Evolutionary conservation across 2,113 vertebrate genomes (phyloP), one percentile per base, ranked within the genome.

Genomic region (Sciurus niger): DNA sequence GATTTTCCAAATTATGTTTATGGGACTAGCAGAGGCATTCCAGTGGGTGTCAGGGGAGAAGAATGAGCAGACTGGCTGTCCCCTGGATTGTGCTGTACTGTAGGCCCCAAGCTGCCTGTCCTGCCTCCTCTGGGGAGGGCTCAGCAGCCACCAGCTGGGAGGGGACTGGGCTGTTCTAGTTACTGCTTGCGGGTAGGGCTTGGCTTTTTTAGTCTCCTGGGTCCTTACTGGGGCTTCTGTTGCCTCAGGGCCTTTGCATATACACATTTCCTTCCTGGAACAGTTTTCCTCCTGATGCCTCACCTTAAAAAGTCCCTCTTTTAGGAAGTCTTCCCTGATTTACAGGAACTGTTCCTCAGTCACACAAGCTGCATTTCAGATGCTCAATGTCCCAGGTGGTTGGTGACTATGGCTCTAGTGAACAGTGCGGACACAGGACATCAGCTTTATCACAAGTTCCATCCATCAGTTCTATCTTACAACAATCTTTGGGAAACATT

Each of bases 221-320:
- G 0, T 24, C 28, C 20, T 82, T 22, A 5, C 2, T 5, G 17
- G 51, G 53, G 7, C 48, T 68, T 48, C 63, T 78, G 8, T 43
- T n/a, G 48, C 58, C 73, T 11, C 58, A 55, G 68, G 60, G 22
- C 34, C 67, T 93, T 93, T 92, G 90, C 86, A 83, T 53, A 68
- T 43, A 12, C 34, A 22, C 2, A 20, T n/a, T 90, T 88, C 70
- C 20, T 34, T 74, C 51, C 82, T 86, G 88, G 32, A 32, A 34
- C 24, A 51, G 17, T 65, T 65, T 83, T 83, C 4, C 18, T 13
- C 43, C 16, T 28, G 8, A 73, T 25, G 5, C 7, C 25, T 63
- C n/a, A 63, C 32, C 1, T 87, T 83, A 32, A 84, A 51, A 65
- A 70, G 7, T 10, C 34, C 55, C 48, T 83, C 55, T 63, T 90